Conservation (phyloP, 2,888 invertebrate genomes). For the Dyspetes luteomarginatus region DNA sequence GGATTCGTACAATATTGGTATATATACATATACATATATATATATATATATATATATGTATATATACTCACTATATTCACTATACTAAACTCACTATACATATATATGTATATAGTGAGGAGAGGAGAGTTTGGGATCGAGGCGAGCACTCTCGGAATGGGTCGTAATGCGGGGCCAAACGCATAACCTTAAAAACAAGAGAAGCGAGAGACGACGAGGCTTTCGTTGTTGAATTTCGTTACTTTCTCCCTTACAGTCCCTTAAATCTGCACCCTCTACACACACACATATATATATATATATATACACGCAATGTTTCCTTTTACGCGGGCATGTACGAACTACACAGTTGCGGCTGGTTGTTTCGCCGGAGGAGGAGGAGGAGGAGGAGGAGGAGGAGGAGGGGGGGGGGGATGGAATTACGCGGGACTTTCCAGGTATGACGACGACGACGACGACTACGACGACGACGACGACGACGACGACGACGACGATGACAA, state of each 20-base stretch:
- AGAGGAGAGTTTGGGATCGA: constrained; percentile 68
- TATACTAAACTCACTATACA: too few relatives aligned
- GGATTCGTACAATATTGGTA: constrained; percentile 77
- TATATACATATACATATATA: constrained; percentile 12
- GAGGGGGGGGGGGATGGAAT: background rate
- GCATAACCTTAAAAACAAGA: constrained; percentile 81
- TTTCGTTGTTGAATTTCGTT: constrained; percentile 21
- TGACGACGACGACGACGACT: constrained; percentile 26
- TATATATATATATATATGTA: constrained; percentile 19
- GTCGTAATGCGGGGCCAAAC: constrained; percentile 79
- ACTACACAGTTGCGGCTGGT: background rate
- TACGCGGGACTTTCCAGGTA: constrained; percentile 40
- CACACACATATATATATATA: background rate
- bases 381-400: background rate
- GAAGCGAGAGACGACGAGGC: constrained; percentile 69
- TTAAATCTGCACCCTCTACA: background rate
- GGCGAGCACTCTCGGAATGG: constrained; percentile 74
- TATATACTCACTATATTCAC: constrained; percentile 4
- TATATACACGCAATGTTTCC: background rate
- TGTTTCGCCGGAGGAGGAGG: too few relatives aligned
- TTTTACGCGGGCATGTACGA: background rate
- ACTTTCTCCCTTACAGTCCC: constrained; percentile 4
- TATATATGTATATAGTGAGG: too few relatives aligned
- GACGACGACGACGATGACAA: constrained; percentile 36
- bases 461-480: constrained; percentile 31